Evolutionary conservation across 2,888 invertebrate genomes (phyloP), one percentile per base, ranked within the genome.

Genomic region (Acanthococcus lagerstroemiae): DNA sequence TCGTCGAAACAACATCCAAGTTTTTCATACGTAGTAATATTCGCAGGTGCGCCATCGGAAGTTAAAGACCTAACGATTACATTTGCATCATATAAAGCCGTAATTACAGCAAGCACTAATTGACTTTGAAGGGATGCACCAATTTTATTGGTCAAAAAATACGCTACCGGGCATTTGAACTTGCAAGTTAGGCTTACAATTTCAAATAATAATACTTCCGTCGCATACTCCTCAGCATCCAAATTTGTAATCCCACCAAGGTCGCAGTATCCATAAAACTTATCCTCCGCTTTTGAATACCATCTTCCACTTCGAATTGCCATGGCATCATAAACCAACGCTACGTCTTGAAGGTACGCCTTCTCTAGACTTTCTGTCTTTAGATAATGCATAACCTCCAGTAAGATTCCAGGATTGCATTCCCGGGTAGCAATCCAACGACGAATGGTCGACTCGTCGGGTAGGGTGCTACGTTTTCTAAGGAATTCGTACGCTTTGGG

Each of bases 131-230:
- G 17, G 17, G 21, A 19, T 24, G 44, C 21, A 37, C 48, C 46
- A n/a, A 63, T 52, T 44, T 55, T 58, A 61, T 67, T 63, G 15
- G 52, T 25, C 12, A 63, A 54, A 50, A 67, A 61, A 19, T 63
- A 67, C 4, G 61, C 61, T 25, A 67, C 55, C 19, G 61, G 61
- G 37, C 67, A 67, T 17, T 61, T 67, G 1, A 54, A 67, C 25
- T 55, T 48, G 37, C 17, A 30, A 5, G 54, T 54, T 7, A 21
- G 22, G 22, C 54, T 54, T 4, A 54, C 54, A 22, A 54, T 54
- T n/a, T 21, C 9, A n/a, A 54, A 54, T 9, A 63, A 27, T n/a
- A 67, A 25, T 25, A 27, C 25, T 60, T 67, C 60, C 17, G 12
- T 50, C 2, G 61, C 67, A n/a, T 37, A 60, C 15, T 67, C 61